phyloP scores from a whole-genome alignment of 2,888 invertebrate species.

The Drosophila yooni region DNA sequence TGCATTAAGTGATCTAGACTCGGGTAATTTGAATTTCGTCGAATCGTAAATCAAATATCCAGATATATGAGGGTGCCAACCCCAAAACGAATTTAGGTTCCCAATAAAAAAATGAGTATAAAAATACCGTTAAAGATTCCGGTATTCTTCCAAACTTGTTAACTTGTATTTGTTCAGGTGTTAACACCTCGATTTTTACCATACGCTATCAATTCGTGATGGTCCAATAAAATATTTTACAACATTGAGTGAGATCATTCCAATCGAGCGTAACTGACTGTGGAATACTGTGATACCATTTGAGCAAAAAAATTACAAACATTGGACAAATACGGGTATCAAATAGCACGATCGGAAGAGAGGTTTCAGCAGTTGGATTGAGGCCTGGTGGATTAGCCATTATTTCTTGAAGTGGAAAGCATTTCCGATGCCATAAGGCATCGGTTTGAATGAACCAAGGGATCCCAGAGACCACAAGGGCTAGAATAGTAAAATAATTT shows the following conservation, averaged over 20 bases:
- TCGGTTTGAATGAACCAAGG: neutral
- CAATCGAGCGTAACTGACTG: neutral
- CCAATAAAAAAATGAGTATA: neutral
- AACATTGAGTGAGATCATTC: neutral
- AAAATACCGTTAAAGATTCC: neutral
- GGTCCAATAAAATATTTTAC: neutral
- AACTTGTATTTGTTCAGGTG: neutral
- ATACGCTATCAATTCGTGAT: no score
- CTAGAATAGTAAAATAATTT: neutral
- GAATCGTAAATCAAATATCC: conserved; percentile 9
- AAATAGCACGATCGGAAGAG: neutral
- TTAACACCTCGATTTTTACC: neutral
- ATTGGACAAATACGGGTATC: neutral
- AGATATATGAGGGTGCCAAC: neutral
- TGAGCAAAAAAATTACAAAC: neutral
- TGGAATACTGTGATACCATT: neutral
- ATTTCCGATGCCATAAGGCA: neutral
- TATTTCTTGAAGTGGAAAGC: neutral
- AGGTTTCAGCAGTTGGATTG: no score
- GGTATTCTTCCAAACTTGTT: neutral
- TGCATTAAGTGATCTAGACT: neutral
- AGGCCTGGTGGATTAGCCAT: neutral
- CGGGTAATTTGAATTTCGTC: neutral
- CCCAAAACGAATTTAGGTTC: neutral
- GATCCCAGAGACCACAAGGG: accelerated